phyloP scores from a whole-genome alignment of 2,888 invertebrate genomes.

The Rhaphigaster nebulosa region DNA sequence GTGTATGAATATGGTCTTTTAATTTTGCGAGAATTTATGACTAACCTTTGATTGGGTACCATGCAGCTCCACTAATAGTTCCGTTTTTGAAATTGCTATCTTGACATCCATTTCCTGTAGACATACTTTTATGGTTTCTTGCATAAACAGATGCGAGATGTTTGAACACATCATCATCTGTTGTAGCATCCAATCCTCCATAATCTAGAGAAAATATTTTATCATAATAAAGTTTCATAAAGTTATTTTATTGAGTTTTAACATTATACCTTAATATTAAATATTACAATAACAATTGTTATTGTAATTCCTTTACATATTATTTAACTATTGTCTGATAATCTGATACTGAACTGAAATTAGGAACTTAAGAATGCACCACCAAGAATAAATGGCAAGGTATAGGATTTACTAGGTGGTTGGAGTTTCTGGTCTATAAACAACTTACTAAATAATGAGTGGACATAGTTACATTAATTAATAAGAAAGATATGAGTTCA shows the following conservation, averaged over 20 bases:
- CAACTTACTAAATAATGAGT: too few relatives aligned
- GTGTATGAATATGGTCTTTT: too few relatives aligned
- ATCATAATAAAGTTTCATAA: neutral
- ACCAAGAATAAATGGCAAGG: too few relatives aligned
- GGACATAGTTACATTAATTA: too few relatives aligned
- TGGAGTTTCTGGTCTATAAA: too few relatives aligned
- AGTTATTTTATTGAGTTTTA: neutral
- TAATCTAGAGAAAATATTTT: neutral
- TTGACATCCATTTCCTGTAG: neutral
- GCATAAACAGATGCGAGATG: constrained; percentile 89
- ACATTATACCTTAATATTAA: neutral
- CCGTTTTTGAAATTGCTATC: constrained; percentile 70
- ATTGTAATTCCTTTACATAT: neutral
- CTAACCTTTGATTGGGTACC: constrained; percentile 87
- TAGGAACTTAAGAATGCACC: too few relatives aligned
- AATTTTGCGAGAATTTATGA: neutral
- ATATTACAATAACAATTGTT: neutral
- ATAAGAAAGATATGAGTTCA: too few relatives aligned
- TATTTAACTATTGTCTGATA: neutral
- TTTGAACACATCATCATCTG: constrained; percentile 93
- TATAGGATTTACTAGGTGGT: too few relatives aligned
- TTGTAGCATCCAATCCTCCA: constrained; percentile 71
- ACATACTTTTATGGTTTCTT: constrained; percentile 89
- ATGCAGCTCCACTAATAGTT: constrained; percentile 94
- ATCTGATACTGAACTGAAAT: too few relatives aligned